A percentile compares a stretch with the other conserved stretches of the same genome.
Evolutionary conservation across 2,888 invertebrate genomes (phyloP).

Genomic region (Tyria jacobaeae): DNA sequence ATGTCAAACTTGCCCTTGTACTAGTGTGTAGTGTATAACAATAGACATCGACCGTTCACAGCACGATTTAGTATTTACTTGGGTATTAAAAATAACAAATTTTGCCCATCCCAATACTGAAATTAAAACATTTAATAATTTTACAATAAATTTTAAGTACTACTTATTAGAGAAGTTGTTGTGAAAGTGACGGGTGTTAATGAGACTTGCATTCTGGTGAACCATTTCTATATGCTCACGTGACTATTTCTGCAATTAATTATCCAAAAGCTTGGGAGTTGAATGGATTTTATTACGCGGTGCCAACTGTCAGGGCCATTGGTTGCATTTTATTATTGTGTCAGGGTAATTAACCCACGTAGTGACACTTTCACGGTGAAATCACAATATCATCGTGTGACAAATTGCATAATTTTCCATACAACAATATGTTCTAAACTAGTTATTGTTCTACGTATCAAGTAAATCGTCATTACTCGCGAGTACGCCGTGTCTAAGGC

Average conservation of each 20-base stretch:
- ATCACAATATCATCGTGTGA: constrained; percentile 67
- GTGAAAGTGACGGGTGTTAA: constrained; percentile 64
- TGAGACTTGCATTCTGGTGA: constrained; percentile 44
- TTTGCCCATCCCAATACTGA: background rate
- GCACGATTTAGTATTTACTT: constrained; percentile 22
- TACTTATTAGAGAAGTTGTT: constrained; percentile 65
- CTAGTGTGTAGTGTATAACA: constrained; percentile 52
- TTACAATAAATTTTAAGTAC: too few species aligned
- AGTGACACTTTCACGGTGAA: constrained; percentile 70
- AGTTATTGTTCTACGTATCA: constrained; percentile 60
- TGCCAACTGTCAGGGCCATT: constrained; percentile 39
- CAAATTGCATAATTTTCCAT: constrained; percentile 64
- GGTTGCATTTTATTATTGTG: constrained; percentile 57
- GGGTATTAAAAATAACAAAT: background rate
- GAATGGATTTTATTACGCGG: constrained; percentile 48
- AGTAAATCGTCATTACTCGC: constrained; percentile 23
- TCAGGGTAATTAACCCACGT: constrained; percentile 58
- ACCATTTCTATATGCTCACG: constrained; percentile 46
- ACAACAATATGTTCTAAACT: constrained; percentile 63
- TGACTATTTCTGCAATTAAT: constrained; percentile 43
- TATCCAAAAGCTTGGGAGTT: constrained; percentile 53
- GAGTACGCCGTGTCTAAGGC: constrained; percentile 38
- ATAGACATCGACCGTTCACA: constrained; percentile 43
- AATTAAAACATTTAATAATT: constrained; percentile 16
- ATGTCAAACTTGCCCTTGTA: constrained; percentile 64